Evolutionary conservation across 1,140 invertebrate genomes (phyloP), one percentile per base, ranked within the genome.

Genomic region (Drosophila punjabiensis): DNA sequence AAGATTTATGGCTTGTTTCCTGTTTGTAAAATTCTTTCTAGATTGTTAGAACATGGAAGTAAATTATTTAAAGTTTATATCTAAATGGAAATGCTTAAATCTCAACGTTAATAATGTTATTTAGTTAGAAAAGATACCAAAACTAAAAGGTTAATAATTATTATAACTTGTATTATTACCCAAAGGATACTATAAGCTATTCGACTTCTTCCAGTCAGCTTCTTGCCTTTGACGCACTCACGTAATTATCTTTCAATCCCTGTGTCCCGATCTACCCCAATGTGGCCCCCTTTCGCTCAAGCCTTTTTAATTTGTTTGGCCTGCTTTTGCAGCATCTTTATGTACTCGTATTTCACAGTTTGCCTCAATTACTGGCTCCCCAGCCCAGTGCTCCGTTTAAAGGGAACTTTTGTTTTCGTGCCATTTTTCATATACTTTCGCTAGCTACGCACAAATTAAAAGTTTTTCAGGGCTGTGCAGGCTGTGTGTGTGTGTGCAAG

Each of bases 341-440:
- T 43, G 43, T 67, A 70, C 66, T 74, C 70, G 66, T 78, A 78
- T 70, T 78, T 78, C 75, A 78, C 59, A 78, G 76, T 78, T 78
- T 70, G 65, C 58, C 75, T 78, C 76, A 78, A 78, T 78, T 78
- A 78, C 74, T 37, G 48, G 30, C 43, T 45, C 16, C 30, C 35
- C 55, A 61, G 41, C 13, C 75, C 20, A 66, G 71, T n/a, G 11
- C 45, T 52, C 18, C 76, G 62, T 63, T 69, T 47, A 43, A 28
- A 20, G 35, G 37, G n/a, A 79, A 79, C 76, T 79, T 79, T 79
- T 78, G 76, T 79, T 79, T 79, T 79, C 35, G 14, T 78, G 76
- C 76, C 76, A 79, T 79, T 79, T 79, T 79, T 79, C 77, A 79
- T 79, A 73, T 79, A 79, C 76, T 79, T 79, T 79, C 76, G 59